Evolutionary conservation across 2,797 vertebrate species (phyloP), one percentile per base, ranked within the genome.

Genomic region (Tragopan temminckii): DNA sequence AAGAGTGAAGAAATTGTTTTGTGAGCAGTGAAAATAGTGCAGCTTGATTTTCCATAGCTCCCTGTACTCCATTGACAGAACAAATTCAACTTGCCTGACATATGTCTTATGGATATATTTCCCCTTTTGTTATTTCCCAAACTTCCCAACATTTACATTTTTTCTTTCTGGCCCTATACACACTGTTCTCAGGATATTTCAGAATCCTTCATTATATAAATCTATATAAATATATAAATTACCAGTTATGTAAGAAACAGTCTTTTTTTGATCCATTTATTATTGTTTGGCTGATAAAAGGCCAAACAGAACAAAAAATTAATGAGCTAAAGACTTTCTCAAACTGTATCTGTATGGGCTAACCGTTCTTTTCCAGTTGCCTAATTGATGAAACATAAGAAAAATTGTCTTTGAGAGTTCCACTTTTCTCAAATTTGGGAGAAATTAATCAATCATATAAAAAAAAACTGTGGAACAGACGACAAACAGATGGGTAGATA

Each of bases 1-100:
- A 79, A n/a, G 36, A 66, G 20, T 12, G 63, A 81, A 63, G 31
- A 81, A 94, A 79, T 72, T 84, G 35, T 85, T 90, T 93, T 69
- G 50, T 59, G 63, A 76, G 43, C 8, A 93, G 12, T 55, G 63
- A 80, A 88, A 84, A 84, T 36, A 66, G 5, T 40, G 16, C n/a
- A 76, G 27, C 55, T 69, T 87, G 38, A 61, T 64, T 78, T 94
- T 48, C 45, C 35, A 4, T 5, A 87, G 40, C 57, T 88, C 66
- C 27, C 33, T 87, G 50, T 70, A 21, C 29, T 55, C 4, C 46
- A 90, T 15, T 36, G 38, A 43, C 31, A 43, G 36, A 69, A 75
- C 1, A 70, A 92, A 69, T 79, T 31, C 42, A 55, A 4, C 33
- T 63, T 13, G 23, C 8, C 38, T 69, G 50, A 42, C 5, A 19